Evolutionary conservation across 2,888 invertebrate species (phyloP).

Genomic region (Conomelus anceps): DNA sequence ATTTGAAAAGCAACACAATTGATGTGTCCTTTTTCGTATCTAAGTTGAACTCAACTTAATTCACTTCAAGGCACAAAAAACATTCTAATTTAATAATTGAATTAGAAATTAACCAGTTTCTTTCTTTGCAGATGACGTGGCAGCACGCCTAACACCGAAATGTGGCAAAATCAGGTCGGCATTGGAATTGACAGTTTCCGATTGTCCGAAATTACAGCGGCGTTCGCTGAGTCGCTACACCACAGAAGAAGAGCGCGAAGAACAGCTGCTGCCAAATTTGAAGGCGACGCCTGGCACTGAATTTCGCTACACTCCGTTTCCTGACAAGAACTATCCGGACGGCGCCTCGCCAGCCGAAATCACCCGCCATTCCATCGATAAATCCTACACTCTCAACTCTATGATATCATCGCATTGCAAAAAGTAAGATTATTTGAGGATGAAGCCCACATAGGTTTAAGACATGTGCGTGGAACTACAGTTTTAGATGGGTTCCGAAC

Average conservation of each 20-base stretch:
- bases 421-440: constrained; percentile 21
- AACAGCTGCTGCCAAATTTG: constrained; percentile 66
- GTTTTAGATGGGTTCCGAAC: no score
- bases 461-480: no score
- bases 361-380: constrained; percentile 79
- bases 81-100: constrained; percentile 2
- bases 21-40: no score
- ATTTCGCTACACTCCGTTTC: constrained; percentile 70
- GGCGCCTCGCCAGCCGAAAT: constrained; percentile 75
- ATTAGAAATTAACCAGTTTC: constrained; percentile 7
- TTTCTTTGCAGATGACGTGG: constrained; percentile 47
- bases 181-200: constrained; percentile 56
- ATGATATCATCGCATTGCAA: constrained; percentile 40
- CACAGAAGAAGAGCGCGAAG: constrained; percentile 40
- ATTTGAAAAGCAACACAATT: no score
- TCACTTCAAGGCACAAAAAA: no score
- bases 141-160: constrained; percentile 59
- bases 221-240: constrained; percentile 41
- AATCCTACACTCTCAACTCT: constrained; percentile 60
- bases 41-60: no score
- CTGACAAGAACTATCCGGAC: constrained; percentile 66
- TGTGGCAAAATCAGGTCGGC: constrained; percentile 71
- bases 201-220: constrained; percentile 20
- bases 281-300: constrained; percentile 73
- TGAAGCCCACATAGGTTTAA: no score